A percentile compares a stretch with the other conserved stretches of the same genome.
Conservation (phyloP, 1,140 invertebrate genomes). For the Nephila pilipes region DNA sequence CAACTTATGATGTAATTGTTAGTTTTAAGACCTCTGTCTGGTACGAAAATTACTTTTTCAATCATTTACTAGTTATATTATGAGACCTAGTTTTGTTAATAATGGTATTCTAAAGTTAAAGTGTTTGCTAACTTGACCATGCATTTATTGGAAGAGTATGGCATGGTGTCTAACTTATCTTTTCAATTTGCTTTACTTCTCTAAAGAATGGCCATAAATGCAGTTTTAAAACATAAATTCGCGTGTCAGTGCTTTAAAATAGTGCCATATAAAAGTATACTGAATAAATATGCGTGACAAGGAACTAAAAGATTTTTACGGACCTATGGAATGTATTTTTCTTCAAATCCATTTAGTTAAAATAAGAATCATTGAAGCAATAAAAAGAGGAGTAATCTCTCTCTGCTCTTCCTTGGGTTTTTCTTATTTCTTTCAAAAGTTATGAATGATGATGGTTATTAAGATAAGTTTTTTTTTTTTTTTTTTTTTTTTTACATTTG, state of each 20-base stretch:
- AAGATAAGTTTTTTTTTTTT: background rate
- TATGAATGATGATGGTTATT: slow-evolving; percentile 44
- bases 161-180: background rate
- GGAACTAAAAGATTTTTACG: background rate
- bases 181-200: background rate
- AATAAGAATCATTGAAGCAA: slow-evolving; percentile 43
- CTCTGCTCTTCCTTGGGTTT: background rate
- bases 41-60: too few relatives aligned
- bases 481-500: background rate
- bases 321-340: slow-evolving; percentile 4
- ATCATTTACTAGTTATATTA: too few relatives aligned
- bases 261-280: background rate
- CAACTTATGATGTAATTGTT: too few relatives aligned
- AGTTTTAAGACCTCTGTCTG: too few relatives aligned
- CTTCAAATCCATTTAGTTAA: slow-evolving; percentile 24
- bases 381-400: slow-evolving; percentile 16
- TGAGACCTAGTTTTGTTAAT: too few relatives aligned
- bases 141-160: background rate
- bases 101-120: background rate
- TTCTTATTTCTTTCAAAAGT: slow-evolving; percentile 22
- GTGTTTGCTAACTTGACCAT: background rate
- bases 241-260: background rate
- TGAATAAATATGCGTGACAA: slow-evolving; percentile 1
- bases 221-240: slow-evolving; percentile 12
- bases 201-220: background rate